These are phyloP conservation scores for Thymelicus sylvestris DNA, from an alignment of 2,888 invertebrate genomes.

Conservation along the genomic window DNA sequence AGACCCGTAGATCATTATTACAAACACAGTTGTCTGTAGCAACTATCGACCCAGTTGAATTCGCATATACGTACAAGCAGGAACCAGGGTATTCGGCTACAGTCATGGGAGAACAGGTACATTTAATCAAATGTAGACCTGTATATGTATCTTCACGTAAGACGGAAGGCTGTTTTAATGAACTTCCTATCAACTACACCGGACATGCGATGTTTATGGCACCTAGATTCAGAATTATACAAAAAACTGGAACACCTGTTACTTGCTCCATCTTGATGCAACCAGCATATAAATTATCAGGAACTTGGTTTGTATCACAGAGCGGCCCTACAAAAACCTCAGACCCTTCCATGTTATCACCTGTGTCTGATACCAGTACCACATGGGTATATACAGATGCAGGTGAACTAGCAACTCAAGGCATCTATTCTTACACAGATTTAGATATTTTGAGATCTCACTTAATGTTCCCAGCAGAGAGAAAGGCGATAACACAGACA, in stretches of 20 bases:
- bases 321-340: not conserved
- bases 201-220: not conserved
- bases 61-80: not conserved
- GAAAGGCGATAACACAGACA: not conserved
- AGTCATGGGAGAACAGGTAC: not conserved
- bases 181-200: not conserved
- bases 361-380: not conserved
- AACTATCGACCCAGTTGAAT: not conserved
- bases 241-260: constrained; percentile 3
- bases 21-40: not conserved
- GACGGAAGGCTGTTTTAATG: not conserved
- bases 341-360: not conserved
- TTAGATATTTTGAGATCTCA: not conserved
- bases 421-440: not conserved
- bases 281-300: not conserved
- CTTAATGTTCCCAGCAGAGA: not conserved
- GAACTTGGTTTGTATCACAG: not conserved
- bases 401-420: not conserved
- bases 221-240: not conserved
- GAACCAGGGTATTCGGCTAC: not conserved
- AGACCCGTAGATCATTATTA: not conserved
- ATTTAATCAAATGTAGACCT: not conserved
- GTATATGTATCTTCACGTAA: not conserved
- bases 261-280: not conserved
- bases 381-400: not conserved